A percentile compares a stretch with the other conserved stretches of the same genome.
Conservation (phyloP, 2,888 invertebrate genomes). For the Aphodius sticticus region DNA sequence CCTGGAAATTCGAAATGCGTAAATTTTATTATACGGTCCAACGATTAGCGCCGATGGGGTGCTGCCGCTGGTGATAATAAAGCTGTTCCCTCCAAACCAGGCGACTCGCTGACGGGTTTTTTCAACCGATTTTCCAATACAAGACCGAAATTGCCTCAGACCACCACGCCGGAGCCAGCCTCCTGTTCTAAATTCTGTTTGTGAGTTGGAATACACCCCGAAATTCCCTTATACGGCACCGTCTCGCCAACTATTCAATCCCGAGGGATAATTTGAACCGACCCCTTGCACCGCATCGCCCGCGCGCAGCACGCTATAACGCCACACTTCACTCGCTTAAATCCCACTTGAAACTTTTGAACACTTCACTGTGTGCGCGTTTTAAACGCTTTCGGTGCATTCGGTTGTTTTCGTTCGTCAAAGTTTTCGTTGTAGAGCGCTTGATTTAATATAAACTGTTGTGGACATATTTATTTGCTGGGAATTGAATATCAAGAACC, state of each 20-base stretch:
- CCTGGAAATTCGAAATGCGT: not conserved
- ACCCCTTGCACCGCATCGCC: not conserved
- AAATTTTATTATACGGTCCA: conserved; percentile 4
- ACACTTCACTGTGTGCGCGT: not conserved
- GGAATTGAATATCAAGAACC: too few species aligned
- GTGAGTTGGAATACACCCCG: not conserved
- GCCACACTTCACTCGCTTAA: not conserved
- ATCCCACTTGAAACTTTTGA: not conserved
- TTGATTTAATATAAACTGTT: too few species aligned
- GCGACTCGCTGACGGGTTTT: not conserved
- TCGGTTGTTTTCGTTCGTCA: not conserved
- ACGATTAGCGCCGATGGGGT: not conserved
- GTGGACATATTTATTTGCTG: too few species aligned
- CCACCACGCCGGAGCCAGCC: not conserved
- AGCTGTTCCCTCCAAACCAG: not conserved
- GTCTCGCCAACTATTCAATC: not conserved
- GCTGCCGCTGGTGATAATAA: not conserved
- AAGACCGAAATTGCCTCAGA: not conserved
- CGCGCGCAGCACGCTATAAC: not conserved
- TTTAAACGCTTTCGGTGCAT: not conserved
- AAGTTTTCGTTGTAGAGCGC: too few species aligned
- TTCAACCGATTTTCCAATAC: not conserved
- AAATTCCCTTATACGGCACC: not conserved
- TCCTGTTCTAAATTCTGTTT: not conserved
- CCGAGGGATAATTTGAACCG: not conserved